Base-by-base conservation (phyloP, 2,797 vertebrate genomes). In the Karalla daura region DNA sequence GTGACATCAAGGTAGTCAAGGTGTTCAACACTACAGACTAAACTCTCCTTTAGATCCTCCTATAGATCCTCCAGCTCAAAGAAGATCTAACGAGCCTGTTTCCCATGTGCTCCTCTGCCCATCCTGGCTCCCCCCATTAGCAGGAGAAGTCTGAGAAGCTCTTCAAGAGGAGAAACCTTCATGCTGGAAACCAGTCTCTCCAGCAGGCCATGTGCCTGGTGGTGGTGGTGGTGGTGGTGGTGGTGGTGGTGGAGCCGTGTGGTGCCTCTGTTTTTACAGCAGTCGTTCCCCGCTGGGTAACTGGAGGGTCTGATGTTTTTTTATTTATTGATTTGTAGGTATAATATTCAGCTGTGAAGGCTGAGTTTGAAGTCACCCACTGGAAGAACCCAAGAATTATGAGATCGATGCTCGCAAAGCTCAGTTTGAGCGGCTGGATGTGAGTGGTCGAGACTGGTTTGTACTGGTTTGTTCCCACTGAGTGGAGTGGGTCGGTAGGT, bases 21-120 rank as follows among this genome's bases (percentile, higher is more conserved):
- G n/a, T n/a, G n/a, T n/a, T n/a, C n/a, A n/a, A n/a, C n/a, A n/a
- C n/a, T n/a, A n/a, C n/a, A n/a, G n/a, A n/a, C n/a, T n/a, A n/a
- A n/a, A n/a, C n/a, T n/a, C n/a, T n/a, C n/a, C n/a, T n/a, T n/a
- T n/a, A 63, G 59, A 60, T 56, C 20, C 68, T 70, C 33, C 77
- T 68, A 63, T 67, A 84, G 76, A 80, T 20, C 10, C 36, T 21
- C n/a, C n/a, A n/a, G 68, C 77, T 54, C 70, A 36, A 80, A 49
- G 77, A 60, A 58, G 73, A 80, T 63, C 85, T 87, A 89, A 91
- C 81, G 80, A 80, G 79, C 77, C 60, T 15, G 67, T 83, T 91
- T 89, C 86, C 88, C 85, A 88, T 76, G 51, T 78, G 27, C 75
- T 49, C 62, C 45, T 46, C 60, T 79, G 81, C 68, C 80, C 74